phyloP scores from a whole-genome alignment of 2,113 vertebrate genomes.

The Chionis minor region DNA sequence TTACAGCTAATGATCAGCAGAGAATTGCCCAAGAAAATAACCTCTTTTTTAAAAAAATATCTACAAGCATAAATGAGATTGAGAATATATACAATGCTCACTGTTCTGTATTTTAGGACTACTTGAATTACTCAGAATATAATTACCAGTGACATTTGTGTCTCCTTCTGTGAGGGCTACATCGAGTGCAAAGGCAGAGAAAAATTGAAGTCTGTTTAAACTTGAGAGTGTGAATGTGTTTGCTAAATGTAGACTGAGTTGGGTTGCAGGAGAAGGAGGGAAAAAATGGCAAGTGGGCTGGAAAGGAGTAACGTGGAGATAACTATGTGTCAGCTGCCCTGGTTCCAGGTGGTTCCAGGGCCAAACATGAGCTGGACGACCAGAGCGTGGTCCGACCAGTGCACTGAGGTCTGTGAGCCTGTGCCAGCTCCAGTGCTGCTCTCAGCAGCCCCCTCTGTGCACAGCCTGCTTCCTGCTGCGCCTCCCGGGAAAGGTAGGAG shows the following conservation, averaged over 20 bases:
- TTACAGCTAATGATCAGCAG: not conserved
- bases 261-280: not conserved
- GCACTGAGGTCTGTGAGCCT: rapidly evolving
- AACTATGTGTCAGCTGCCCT: rapidly evolving
- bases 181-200: not conserved
- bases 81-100: not conserved
- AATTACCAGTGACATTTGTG: not conserved
- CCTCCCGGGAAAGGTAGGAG: not conserved
- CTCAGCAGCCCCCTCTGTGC: not conserved
- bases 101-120: not conserved
- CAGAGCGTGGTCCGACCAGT: not conserved
- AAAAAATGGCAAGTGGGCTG: not conserved
- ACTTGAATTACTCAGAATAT: not conserved
- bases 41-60: not conserved
- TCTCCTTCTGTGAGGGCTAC: not conserved
- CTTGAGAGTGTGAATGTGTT: not conserved
- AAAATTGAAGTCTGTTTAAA: not conserved
- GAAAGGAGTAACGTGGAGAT: not conserved
- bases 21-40: not conserved
- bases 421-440: not conserved
- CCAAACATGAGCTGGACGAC: not conserved
- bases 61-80: not conserved
- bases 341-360: not conserved
- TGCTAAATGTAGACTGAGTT: not conserved
- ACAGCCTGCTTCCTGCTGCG: not conserved